Base-by-base conservation (phyloP, 2,888 invertebrate species). In the Aspidiotus rigidus region DNA sequence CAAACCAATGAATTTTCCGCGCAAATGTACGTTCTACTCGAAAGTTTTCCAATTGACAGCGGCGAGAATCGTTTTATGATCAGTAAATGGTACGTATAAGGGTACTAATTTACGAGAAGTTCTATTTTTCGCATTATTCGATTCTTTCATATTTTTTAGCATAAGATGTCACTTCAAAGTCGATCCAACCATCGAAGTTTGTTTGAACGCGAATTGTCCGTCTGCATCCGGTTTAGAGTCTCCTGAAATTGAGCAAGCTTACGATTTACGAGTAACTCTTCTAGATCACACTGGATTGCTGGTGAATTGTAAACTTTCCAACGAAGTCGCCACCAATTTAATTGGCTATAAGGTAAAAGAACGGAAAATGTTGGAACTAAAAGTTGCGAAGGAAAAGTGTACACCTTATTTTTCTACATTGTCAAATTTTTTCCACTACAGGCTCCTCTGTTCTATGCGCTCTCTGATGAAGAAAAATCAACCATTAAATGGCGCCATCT, bases 201-300 rank as follows among this genome's bases (percentile, higher is more conserved):
- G 81, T 73, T 74, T 75, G 13, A 80, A 80, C 73, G 54, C 73
- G 2, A 76, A 78, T 44, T 81, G 81, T 74, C 75, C 77, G 5
- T 75, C 75, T 6, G 75, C 75, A 56, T 75, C 74, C 40, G 77
- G 76, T 15, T 73, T 73, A 28, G 76, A 76, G 71, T 75, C 62
- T 72, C 75, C 60, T 69, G 77, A 69, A n/a, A 61, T 73, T 10
- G 71, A 72, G 49, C 75, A 77, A 54, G 78, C 77, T 57, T 83
- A 83, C 70, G 86, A 88, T 74, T 77, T 88, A n/a, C 80, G 81
- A 67, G 79, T 88, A 1, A 82, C 82, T 6, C 79, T 88, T 54
- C 80, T 84, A 9, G 89, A 89, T 76, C 86, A 87, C 72, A 87
- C 88, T 0, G 88, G 87, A 9, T 84, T 85, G 40, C 73, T 88